A percentile compares a stretch with the other conserved stretches of the same genome.
Evolutionary conservation across 2,888 invertebrate genomes (phyloP).

Genomic region (Plebejus argus): DNA sequence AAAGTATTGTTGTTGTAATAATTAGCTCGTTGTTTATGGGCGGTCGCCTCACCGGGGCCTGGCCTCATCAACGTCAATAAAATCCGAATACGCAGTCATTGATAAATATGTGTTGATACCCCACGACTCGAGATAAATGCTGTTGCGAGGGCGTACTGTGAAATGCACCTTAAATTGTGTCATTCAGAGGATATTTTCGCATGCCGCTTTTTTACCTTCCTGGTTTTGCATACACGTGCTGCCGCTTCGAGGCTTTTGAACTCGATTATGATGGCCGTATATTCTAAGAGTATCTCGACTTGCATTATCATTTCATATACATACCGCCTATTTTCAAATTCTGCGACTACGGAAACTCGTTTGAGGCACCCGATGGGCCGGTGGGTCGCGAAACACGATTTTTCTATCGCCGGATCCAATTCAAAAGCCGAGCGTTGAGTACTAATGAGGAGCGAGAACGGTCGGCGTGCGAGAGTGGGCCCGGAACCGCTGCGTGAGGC

Average conservation of each 20-base stretch:
- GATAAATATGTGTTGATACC: constrained; percentile 73
- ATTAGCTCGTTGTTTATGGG: constrained; percentile 16
- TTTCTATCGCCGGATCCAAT: constrained; percentile 58
- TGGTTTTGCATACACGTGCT: constrained; percentile 79
- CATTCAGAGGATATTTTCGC: constrained; percentile 65
- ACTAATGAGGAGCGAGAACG: constrained; percentile 64
- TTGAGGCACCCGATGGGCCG: constrained; percentile 40
- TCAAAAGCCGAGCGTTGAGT: constrained; percentile 56
- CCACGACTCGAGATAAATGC: constrained; percentile 68
- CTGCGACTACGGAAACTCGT: background rate
- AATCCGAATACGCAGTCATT: constrained; percentile 62
- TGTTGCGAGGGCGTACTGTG: constrained; percentile 52
- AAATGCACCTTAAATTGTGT: constrained; percentile 68
- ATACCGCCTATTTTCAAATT: background rate
- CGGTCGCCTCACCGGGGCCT: constrained; percentile 34
- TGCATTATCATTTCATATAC: constrained; percentile 57
- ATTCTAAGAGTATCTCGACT: constrained; percentile 58
- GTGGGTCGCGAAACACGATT: constrained; percentile 42
- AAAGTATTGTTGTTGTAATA: constrained; percentile 67
- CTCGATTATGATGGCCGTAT: constrained; percentile 77
- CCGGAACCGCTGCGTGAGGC: constrained; percentile 71
- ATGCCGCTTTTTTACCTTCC: constrained; percentile 52
- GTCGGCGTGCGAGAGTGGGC: constrained; percentile 62
- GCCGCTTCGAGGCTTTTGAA: constrained; percentile 76
- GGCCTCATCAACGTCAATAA: constrained; percentile 58